Evolutionary conservation across 2,113 vertebrate species (phyloP), one percentile per base, ranked within the genome.

Genomic region (Anser cygnoides): DNA sequence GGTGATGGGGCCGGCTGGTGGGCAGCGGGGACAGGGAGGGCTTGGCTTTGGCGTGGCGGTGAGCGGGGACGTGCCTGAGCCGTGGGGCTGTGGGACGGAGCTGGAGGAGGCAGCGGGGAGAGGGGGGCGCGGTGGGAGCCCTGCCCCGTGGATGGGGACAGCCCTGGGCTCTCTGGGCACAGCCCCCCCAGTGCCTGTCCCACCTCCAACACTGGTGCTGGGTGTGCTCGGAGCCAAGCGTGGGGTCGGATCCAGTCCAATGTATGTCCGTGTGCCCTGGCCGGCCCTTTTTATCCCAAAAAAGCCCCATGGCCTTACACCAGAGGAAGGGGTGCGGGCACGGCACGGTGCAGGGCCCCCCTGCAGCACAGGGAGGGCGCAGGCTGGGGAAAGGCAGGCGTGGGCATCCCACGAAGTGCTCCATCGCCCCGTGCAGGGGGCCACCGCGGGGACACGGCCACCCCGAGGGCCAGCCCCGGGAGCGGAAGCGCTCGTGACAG

Each of bases 361-460:
- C 29, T 39, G 59, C 80, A 84, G 79, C 75, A 29, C 29, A 46
- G 41, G 55, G 29, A 70, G 43, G 1, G 0, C n/a, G 4, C 0
- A 2, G 71, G 67, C 72, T 39, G 50, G 52, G 31, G 29, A 71
- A 86, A 70, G 31, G 85, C 78, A 62, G 89, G 49, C 0, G 0
- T 12, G 5, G 52, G 46, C 4, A 84, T 95, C 83, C 93, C 16
- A 18, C 39, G 86, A 73, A 89, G 68, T 4, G 50, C 81, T 77
- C 77, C 86, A 21, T 85, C 3, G 0, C 21, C 63, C 3, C 0
- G 4, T 6, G 3, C 41, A 41, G 0, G 3, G 43, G 41, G 71
- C 20, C 5, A 2, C 14, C 28, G 33, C 0, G 5, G 28, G 72
- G 65, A 61, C 74, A 70, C 0, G 5, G 59, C 58, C 4, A 2